Conservation (phyloP, 2,888 invertebrate genomes). For the Drosophila acutilabella region DNA sequence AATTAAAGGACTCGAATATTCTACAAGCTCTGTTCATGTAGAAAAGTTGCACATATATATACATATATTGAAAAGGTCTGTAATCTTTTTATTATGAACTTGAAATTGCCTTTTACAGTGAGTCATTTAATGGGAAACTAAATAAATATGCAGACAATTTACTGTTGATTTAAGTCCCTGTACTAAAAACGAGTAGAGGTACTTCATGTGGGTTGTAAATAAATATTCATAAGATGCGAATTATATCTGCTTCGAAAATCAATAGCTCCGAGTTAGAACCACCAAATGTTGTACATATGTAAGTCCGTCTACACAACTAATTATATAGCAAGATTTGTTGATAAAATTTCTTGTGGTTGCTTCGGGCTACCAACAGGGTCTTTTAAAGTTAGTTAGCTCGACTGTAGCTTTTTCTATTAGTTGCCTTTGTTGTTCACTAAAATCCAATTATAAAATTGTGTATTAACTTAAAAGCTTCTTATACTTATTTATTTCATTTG, state of each 20-base stretch:
- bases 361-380: no score
- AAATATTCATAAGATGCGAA: no score
- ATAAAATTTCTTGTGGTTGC: no score
- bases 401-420: no score
- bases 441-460: constrained; percentile 74
- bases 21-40: background rate
- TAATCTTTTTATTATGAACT: constrained; percentile 19
- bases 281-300: no score
- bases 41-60: background rate
- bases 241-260: no score
- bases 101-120: constrained; percentile 10
- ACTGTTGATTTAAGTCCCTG: constrained; percentile 27
- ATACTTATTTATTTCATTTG: constrained; percentile 81
- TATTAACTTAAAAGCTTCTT: constrained; percentile 78
- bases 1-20: background rate
- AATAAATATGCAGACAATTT: constrained; percentile 20
- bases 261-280: no score
- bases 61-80: constrained; percentile 10
- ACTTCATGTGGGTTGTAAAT: no score
- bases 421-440: constrained; percentile 37
- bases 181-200: no score
- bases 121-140: constrained; percentile 17
- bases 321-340: no score
- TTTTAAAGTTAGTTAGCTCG: no score
- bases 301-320: no score